These are phyloP conservation scores for Crambe crambe DNA, from an alignment of 37 sponge, comb jelly and placozoan genomes.

Conservation along the genomic window DNA sequence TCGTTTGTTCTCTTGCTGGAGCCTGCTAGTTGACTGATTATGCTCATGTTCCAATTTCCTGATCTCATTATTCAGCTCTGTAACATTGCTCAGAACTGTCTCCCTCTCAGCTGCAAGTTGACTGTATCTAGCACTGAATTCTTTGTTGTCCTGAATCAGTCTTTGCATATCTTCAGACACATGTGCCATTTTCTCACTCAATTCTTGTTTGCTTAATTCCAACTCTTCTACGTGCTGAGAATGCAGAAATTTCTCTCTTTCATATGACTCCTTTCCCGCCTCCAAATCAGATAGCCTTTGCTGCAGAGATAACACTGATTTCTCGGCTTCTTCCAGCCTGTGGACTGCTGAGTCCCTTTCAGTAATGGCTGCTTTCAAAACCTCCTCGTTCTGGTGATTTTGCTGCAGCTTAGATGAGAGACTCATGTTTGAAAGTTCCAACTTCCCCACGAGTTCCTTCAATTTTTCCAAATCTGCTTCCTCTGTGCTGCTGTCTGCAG, in stretches of 20 bases:
- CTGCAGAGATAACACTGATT: background rate
- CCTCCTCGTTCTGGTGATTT: background rate
- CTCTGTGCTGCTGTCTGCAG: background rate
- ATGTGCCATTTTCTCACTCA: background rate
- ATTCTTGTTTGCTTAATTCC: no score
- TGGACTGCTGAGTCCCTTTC: background rate
- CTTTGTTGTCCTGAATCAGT: background rate
- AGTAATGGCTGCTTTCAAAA: background rate
- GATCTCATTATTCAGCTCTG: background rate
- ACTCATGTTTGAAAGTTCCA: background rate
- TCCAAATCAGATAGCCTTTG: background rate
- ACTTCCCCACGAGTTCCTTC: constrained; percentile 2
- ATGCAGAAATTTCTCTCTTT: background rate
- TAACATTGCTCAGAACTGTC: background rate
- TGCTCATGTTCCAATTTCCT: background rate
- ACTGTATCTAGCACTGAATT: background rate
- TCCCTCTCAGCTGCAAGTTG: constrained; percentile 6
- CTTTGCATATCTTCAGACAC: background rate
- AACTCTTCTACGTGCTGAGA: background rate
- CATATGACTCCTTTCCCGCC: background rate
- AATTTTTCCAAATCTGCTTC: background rate
- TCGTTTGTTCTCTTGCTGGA: background rate
- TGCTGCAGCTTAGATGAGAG: background rate
- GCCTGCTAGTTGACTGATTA: background rate
- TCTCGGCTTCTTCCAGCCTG: background rate